phyloP scores from a whole-genome alignment of 2,797 vertebrate genomes.

The Alca torda region DNA sequence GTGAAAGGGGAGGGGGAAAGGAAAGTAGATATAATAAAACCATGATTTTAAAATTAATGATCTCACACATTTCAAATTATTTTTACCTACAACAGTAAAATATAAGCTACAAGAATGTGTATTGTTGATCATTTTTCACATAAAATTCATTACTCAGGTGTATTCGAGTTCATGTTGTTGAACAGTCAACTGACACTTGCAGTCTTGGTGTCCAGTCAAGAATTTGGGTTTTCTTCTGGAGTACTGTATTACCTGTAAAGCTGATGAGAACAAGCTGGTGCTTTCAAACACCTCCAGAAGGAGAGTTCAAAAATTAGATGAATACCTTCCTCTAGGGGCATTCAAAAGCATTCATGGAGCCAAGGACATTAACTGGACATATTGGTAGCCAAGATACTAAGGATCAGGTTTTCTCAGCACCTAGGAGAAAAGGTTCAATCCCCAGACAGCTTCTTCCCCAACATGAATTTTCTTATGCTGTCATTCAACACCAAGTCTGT shows the following conservation, averaged over 20 bases:
- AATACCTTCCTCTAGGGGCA: background rate
- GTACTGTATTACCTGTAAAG: background rate
- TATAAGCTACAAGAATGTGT: background rate
- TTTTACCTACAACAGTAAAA: background rate
- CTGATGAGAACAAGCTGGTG: background rate
- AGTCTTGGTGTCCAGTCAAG: background rate
- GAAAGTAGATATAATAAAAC: background rate
- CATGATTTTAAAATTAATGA: background rate
- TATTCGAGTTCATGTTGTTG: background rate
- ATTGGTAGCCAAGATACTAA: background rate
- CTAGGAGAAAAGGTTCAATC: background rate
- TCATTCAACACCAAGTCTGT: background rate
- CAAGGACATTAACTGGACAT: background rate
- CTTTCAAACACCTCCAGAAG: background rate
- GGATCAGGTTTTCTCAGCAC: background rate
- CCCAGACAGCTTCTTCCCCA: background rate
- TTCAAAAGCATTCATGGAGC: background rate
- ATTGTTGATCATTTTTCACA: background rate
- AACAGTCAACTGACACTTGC: background rate
- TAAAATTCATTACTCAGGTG: background rate
- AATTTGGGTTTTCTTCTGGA: background rate
- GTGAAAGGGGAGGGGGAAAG: background rate
- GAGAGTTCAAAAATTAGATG: background rate
- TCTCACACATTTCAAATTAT: background rate
- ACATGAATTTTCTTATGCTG: background rate